Base-by-base conservation (phyloP, 2,797 vertebrate genomes). In the Peromyscus nudipes region DNA sequence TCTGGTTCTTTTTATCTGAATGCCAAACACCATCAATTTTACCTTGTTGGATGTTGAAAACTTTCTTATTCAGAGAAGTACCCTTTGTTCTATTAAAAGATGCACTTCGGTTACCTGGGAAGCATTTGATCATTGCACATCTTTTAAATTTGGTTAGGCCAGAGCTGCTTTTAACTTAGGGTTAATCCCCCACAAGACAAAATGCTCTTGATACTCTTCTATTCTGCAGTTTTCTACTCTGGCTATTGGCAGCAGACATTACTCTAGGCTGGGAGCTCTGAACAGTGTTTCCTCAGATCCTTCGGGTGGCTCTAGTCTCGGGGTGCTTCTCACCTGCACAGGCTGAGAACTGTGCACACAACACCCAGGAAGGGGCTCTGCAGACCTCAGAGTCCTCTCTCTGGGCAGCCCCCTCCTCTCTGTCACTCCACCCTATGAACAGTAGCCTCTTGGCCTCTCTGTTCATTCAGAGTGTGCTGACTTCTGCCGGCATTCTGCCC, bases 1-100 rank as follows among this genome's bases (percentile, higher is more conserved):
- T 8, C 43, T 90, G 19, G 17, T 83, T 27, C 12, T 57, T 94
- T 83, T 89, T 73, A 65, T 91, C 96, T 87, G 57, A 27, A 64
- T 93, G 57, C n/a, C 60, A 94, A 93, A 94, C 49, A 57, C 29
- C 43, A 31, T 77, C 17, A 73, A 17, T 89, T 92, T 85, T 76
- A 93, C 79, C 27, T 81, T 85, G 37, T 29, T 82, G 12, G 52
- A 71, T 85, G 25, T 81, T 79, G 37, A 93, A n/a, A 94, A 75
- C 34, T 85, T 87, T 91, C 55, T 40, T 95, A 91, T 57, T 94
- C 67, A 60, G 81, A 62, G 76, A 91, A 84, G 60, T 84, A 71
- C 87, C 67, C 52, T 92, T 91, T 69, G 12, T 57, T 93, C 75
- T 96, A 52, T 65, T 76, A 62, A 85, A 62, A n/a, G 85, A 71